A percentile compares a stretch with the other conserved stretches of the same genome.
phyloP scores from a whole-genome alignment of 2,888 invertebrate genomes.

The Seira ritae region DNA sequence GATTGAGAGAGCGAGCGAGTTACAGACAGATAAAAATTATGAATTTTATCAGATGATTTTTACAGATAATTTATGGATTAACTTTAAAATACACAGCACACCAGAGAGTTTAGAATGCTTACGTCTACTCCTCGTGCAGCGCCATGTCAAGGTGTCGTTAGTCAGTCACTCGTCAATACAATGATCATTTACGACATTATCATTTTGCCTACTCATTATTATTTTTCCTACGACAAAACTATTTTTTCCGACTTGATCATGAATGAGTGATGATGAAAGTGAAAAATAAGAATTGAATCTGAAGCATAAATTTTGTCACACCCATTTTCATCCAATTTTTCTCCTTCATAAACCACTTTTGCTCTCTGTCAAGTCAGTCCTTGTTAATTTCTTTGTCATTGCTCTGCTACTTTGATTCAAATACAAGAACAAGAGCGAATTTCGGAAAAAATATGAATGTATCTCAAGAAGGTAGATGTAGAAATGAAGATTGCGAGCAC shows the following conservation, averaged over 20 bases:
- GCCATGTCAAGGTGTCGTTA: slow-evolving; percentile 39
- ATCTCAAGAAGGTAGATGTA: too few relatives aligned
- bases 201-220: slow-evolving; percentile 26
- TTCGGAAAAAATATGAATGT: too few relatives aligned
- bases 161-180: slow-evolving; percentile 32
- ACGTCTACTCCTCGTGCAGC: not conserved
- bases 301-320: slow-evolving; percentile 38
- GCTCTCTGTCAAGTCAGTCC: not conserved
- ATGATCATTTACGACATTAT: slow-evolving; percentile 5
- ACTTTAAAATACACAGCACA: too few relatives aligned
- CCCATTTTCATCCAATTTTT: slow-evolving; percentile 25
- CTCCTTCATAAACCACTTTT: not conserved
- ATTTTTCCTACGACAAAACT: not conserved
- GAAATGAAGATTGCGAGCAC: too few relatives aligned
- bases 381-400: slow-evolving; percentile 4
- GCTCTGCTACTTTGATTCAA: too few relatives aligned
- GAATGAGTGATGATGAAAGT: slow-evolving; percentile 25
- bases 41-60: slow-evolving; percentile 18
- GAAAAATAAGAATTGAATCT: too few relatives aligned
- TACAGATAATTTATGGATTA: slow-evolving; percentile 23
- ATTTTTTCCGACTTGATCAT: too few relatives aligned
- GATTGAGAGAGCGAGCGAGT: slow-evolving; percentile 20
- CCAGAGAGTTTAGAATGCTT: slow-evolving; percentile 1
- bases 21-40: not conserved
- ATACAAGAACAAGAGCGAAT: too few relatives aligned